Conservation (phyloP, 2,113 vertebrate genomes). For the Lepisosteus oculatus region DNA sequence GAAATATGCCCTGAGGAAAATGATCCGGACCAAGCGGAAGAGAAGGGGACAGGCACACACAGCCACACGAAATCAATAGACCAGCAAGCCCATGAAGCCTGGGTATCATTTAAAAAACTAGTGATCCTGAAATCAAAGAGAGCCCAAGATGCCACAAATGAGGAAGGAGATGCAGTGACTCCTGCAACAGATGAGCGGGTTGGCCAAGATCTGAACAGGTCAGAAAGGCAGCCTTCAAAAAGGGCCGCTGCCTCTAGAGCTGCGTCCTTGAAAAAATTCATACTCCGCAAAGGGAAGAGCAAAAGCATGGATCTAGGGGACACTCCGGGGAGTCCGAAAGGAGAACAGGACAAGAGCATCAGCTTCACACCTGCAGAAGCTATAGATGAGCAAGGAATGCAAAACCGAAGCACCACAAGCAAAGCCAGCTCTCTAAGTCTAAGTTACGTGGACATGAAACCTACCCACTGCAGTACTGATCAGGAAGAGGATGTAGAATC, state of each 20-base stretch:
- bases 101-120: constrained; percentile 73
- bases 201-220: constrained; percentile 51
- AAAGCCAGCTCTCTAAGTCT: no score
- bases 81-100: constrained; percentile 72
- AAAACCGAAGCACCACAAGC: no score
- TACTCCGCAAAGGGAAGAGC: constrained; percentile 69
- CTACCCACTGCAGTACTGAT: not conserved
- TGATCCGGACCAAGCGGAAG: constrained; percentile 42
- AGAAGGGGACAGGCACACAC: constrained; percentile 42
- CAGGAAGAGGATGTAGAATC: not conserved
- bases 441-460: no score
- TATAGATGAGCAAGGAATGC: no score
- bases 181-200: constrained; percentile 41
- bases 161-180: constrained; percentile 46
- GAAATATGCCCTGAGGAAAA: constrained; percentile 43
- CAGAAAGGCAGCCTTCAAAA: constrained; percentile 58
- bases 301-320: constrained; percentile 62
- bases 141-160: constrained; percentile 50
- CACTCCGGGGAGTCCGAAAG: constrained; percentile 48
- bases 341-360: constrained; percentile 13
- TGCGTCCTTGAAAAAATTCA: constrained; percentile 74
- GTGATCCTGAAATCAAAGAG: constrained; percentile 70
- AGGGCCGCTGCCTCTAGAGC: constrained; percentile 67
- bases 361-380: no score
- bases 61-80: constrained; percentile 53